Conservation (phyloP, 2,113 vertebrate genomes). For the Ammodytes marinus region DNA sequence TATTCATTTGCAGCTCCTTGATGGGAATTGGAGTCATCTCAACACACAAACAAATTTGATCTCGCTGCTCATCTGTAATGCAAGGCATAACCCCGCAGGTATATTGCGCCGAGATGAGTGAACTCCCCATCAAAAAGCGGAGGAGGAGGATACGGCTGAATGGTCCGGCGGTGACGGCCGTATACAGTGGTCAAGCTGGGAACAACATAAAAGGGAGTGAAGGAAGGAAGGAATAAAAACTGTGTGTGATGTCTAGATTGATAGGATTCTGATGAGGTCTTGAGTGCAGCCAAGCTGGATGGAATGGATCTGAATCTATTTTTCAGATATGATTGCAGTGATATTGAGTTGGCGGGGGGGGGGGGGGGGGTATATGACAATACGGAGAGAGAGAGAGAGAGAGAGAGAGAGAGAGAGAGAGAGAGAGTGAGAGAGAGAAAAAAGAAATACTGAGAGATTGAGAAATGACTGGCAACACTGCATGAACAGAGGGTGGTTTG, state of each 20-base stretch:
- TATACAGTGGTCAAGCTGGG: constrained; percentile 23
- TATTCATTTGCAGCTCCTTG: constrained; percentile 79
- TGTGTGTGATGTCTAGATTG: constrained; percentile 44
- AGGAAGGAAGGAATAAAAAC: constrained; percentile 24
- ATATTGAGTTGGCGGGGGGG: constrained; percentile 23
- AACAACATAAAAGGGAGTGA: neutral
- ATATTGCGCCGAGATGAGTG: constrained; percentile 35
- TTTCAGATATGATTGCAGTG: constrained; percentile 49
- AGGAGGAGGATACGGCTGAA: constrained; percentile 23
- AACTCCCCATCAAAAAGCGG: constrained; percentile 27
- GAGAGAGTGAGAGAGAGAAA: neutral
- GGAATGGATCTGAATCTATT: constrained; percentile 56
- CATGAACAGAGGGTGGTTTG: constrained; percentile 19
- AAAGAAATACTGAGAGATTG: neutral
- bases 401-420: neutral
- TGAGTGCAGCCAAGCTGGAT: constrained; percentile 36
- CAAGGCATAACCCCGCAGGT: constrained; percentile 58
- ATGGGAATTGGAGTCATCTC: constrained; percentile 81
- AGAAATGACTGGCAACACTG: neutral
- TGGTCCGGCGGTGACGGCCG: neutral
- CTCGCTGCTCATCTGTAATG: constrained; percentile 70
- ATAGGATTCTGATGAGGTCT: constrained; percentile 65
- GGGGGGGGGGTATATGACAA: constrained; percentile 17
- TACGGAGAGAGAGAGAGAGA: neutral
- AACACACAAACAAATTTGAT: constrained; percentile 80